Percentiles rank a stretch among this genome's conserved stretches.
Evolutionary conservation across 1,140 invertebrate genomes (phyloP).

Genomic region (Pseudomyrmex flavicornis): DNA sequence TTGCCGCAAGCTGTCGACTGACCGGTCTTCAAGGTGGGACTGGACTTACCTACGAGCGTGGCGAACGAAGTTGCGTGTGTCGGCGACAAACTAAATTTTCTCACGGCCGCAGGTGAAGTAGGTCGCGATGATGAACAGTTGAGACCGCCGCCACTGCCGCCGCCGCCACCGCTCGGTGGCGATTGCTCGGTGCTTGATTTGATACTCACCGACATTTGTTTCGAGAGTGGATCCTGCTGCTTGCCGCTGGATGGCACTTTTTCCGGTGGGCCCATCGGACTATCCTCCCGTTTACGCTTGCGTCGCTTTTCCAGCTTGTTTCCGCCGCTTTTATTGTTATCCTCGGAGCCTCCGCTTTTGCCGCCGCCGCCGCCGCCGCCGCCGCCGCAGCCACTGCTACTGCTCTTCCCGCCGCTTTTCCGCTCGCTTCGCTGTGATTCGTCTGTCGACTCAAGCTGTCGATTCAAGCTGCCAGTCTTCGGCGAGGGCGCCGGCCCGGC

Average conservation of each 20-base stretch:
- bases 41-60: slow-evolving; percentile 86
- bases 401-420: slow-evolving; percentile 87
- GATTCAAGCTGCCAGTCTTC: slow-evolving; percentile 74
- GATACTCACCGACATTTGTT: slow-evolving; percentile 90
- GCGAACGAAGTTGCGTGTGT: slow-evolving; percentile 87
- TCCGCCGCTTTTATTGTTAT: slow-evolving; percentile 83
- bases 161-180: slow-evolving; percentile 81
- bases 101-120: slow-evolving; percentile 87
- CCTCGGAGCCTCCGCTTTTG: slow-evolving; percentile 78
- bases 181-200: slow-evolving; percentile 88
- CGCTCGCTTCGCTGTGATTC: slow-evolving; percentile 87
- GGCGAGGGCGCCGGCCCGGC: slow-evolving; percentile 84
- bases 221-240: slow-evolving; percentile 88
- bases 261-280: slow-evolving; percentile 93
- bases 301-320: slow-evolving; percentile 91
- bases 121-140: slow-evolving; percentile 82
- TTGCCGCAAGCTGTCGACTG: slow-evolving; percentile 79
- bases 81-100: slow-evolving; percentile 90
- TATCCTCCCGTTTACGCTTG: slow-evolving; percentile 91
- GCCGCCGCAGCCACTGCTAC: slow-evolving; percentile 40
- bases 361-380: slow-evolving; percentile 69
- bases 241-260: slow-evolving; percentile 88
- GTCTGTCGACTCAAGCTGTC: slow-evolving; percentile 83
- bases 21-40: slow-evolving; percentile 86
- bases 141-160: slow-evolving; percentile 70